Evolutionary conservation across 1,140 invertebrate genomes (phyloP).

Genomic region (Drosophila prosaltans): DNA sequence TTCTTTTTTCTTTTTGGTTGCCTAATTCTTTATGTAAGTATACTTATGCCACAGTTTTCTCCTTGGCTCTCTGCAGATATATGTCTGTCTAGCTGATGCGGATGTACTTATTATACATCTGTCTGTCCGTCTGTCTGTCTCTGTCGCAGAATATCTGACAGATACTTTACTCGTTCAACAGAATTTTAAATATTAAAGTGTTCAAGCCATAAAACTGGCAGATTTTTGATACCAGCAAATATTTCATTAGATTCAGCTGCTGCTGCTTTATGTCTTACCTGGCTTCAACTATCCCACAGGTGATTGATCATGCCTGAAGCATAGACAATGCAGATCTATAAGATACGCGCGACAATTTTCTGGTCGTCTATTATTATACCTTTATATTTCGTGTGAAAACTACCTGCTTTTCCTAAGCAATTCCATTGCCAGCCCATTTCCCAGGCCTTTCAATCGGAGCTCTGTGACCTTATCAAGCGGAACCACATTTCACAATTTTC

Average conservation of each 20-base stretch:
- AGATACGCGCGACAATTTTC: conserved; percentile 59
- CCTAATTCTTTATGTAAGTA: conserved; percentile 58
- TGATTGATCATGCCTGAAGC: conserved; percentile 71
- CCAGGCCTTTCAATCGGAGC: conserved; percentile 42
- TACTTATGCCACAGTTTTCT: conserved; percentile 35
- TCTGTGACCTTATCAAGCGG: conserved; percentile 32
- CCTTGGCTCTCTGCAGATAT: conserved; percentile 71
- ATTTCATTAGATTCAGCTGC: conserved; percentile 46
- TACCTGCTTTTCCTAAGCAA: conserved; percentile 71
- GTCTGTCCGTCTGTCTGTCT: conserved; percentile 21
- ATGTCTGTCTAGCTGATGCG: conserved; percentile 59
- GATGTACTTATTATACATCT: conserved; percentile 80
- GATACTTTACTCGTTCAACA: conserved; percentile 58
- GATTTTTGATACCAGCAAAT: not conserved
- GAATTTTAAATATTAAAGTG: conserved; percentile 66
- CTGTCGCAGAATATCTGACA: conserved; percentile 53
- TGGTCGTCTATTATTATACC: not conserved
- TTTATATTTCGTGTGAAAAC: conserved; percentile 66
- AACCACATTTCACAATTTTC: not conserved
- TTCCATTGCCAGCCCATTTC: conserved; percentile 11
- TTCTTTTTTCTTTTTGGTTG: conserved; percentile 30
- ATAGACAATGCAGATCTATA: conserved; percentile 51
- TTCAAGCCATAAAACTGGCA: conserved; percentile 57
- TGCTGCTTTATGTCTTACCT: conserved; percentile 34
- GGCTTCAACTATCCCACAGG: conserved; percentile 48